Percentiles rank a stretch among this genome's conserved stretches.
Conservation (phyloP, 2,797 vertebrate genomes). For the Coregonus ussuriensis region DNA sequence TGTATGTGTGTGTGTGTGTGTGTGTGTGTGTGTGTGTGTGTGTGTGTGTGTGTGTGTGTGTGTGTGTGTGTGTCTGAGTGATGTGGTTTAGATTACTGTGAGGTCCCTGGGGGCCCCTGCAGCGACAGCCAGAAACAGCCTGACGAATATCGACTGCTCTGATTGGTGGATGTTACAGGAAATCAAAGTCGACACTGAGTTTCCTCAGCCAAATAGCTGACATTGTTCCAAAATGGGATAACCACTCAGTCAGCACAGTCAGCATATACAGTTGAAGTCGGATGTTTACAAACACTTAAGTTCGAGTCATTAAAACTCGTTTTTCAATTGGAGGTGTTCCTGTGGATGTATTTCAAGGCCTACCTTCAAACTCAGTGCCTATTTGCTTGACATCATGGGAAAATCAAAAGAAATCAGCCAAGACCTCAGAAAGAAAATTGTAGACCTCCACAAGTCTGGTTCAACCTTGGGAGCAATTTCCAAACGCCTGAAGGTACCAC, state of each 20-base stretch:
- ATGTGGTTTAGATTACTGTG: constrained; percentile 42
- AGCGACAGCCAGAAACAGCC: constrained; percentile 57
- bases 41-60: constrained; percentile 2
- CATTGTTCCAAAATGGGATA: constrained; percentile 43
- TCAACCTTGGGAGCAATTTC: no score
- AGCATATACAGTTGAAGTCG: no score
- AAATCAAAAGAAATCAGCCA: no score
- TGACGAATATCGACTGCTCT: constrained; percentile 45
- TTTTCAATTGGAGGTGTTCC: no score
- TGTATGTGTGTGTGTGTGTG: background rate
- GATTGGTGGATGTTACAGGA: constrained; percentile 63
- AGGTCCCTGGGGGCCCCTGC: constrained; percentile 22
- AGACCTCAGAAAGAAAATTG: no score
- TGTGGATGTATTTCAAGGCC: no score
- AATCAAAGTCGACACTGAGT: constrained; percentile 66
- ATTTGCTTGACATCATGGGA: no score
- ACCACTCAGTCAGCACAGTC: constrained; percentile 26
- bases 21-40: constrained; percentile 3
- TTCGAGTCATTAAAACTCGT: no score
- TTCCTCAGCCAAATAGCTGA: constrained; percentile 60
- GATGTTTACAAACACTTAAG: no score
- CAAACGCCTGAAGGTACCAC: no score
- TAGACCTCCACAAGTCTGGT: no score
- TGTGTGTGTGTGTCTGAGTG: background rate
- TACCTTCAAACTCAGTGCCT: no score